These are phyloP conservation scores for Gadopsis marmoratus DNA, from an alignment of 2,797 vertebrate species.

Conservation along the genomic window DNA sequence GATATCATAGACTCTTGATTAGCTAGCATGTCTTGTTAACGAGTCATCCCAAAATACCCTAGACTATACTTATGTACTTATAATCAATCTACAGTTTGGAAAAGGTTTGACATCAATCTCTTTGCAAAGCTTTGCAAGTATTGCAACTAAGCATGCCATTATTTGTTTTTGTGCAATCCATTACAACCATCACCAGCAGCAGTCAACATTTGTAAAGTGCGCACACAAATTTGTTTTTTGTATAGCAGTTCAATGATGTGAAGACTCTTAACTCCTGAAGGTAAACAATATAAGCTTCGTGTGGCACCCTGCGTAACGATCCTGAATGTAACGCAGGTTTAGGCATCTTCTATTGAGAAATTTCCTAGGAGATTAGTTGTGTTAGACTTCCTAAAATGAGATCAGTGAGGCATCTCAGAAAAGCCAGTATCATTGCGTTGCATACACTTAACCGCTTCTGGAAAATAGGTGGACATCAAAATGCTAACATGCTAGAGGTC, in stretches of 20 bases:
- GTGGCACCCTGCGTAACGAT: constrained; percentile 42
- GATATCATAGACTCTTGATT: constrained; percentile 56
- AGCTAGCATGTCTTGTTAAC: constrained; percentile 64
- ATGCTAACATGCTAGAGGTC: constrained; percentile 45
- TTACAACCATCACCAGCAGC: constrained; percentile 74
- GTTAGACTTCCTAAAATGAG: constrained; percentile 43
- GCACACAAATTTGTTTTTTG: constrained; percentile 31
- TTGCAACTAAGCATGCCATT: constrained; percentile 74
- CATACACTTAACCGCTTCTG: constrained; percentile 59
- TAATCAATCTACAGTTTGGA: constrained; percentile 57
- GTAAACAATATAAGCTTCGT: constrained; percentile 64
- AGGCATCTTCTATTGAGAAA: constrained; percentile 48
- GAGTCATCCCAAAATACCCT: constrained; percentile 58
- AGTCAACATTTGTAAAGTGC: constrained; percentile 65
- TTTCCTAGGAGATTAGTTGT: constrained; percentile 35
- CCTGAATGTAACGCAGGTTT: constrained; percentile 50
- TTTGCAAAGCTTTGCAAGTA: constrained; percentile 76
- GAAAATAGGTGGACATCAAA: constrained; percentile 60
- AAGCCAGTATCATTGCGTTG: constrained; percentile 58
- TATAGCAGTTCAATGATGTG: constrained; percentile 49
- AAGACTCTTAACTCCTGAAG: constrained; percentile 46
- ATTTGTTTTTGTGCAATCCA: constrained; percentile 76
- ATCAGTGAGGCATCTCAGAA: constrained; percentile 33
- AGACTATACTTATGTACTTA: constrained; percentile 48
- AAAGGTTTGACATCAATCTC: constrained; percentile 75